Conservation (phyloP, 2,113 vertebrate genomes). For the Smithornis capensis region DNA sequence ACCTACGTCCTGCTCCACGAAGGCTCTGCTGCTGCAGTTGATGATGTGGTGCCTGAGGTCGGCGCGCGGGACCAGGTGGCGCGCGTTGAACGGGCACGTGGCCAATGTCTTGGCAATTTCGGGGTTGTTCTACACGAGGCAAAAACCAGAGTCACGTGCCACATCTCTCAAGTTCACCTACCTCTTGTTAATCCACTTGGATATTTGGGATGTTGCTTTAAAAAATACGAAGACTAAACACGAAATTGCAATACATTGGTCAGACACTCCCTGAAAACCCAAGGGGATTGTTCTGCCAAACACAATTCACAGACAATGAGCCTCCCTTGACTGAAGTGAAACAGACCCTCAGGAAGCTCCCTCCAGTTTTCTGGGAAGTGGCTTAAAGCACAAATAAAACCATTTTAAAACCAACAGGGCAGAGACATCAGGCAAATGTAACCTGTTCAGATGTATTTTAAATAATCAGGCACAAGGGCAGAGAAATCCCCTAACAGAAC, state of each 20-base stretch:
- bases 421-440: not conserved
- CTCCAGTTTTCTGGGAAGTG: not conserved
- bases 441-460: not conserved
- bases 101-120: constrained; percentile 28
- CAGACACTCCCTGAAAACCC: not conserved
- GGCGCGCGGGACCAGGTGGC: not conserved
- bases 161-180: not conserved
- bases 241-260: not conserved
- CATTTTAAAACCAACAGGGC: not conserved
- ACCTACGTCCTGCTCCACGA: constrained; percentile 21
- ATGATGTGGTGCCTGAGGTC: not conserved
- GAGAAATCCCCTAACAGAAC: not conserved
- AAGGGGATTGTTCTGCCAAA: not conserved
- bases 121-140: constrained; percentile 17
- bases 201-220: not conserved
- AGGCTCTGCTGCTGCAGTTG: not conserved
- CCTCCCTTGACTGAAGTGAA: not conserved
- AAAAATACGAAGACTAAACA: not conserved
- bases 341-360: not conserved
- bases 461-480: not conserved
- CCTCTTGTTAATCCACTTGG: not conserved
- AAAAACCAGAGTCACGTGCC: not conserved
- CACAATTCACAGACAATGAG: not conserved
- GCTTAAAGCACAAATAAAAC: not conserved
- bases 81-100: constrained; percentile 35